Evolutionary conservation across 2,888 invertebrate genomes (phyloP), one percentile per base, ranked within the genome.

Genomic region (Allacma fusca): DNA sequence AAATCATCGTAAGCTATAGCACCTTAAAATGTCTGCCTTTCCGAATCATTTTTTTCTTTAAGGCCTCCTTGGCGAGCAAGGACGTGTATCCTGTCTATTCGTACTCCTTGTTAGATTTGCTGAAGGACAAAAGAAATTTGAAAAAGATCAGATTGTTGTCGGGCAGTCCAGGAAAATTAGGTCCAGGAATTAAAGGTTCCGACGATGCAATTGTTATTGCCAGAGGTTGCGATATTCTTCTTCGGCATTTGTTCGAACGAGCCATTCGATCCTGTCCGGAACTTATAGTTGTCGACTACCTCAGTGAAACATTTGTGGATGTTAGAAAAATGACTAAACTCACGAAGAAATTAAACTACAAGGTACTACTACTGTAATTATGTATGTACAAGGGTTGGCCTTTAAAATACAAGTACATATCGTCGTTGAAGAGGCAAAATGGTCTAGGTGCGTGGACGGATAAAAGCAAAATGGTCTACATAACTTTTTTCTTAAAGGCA

Each of bases 301-400:
- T 59, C 9, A 72, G 72, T 59, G 72, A 72, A 62, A 29, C 72
- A 4, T 34, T 72, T 29, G 72, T 72, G 12, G 72, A 72, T 59
- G 62, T 28, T 1, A 21, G 50, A 1, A 72, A n/a, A 23, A 19
- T 72, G 29, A 29, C n/a, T 5, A 50, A 72, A 72, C 1, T 5
- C 28, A 50, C 72, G 16, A 57, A 72, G 62, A 59, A 34, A 59
- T 34, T 72, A 21, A 50, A 72, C 9, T 72, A 57, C 29, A 12
- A 69, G 9, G 69, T 69, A 69, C 19, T 7, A 13, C n/a, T n/a
- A 40, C 5, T 40, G 40, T 5, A 40, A 40, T 40, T 9, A 40
- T 40, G 40, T 13, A 40, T n/a, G n/a, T n/a, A n/a, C n/a, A n/a
- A n/a, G n/a, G n/a, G n/a, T n/a, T n/a, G n/a, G n/a, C n/a, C n/a